Conservation (phyloP, 2,797 vertebrate species). For the Lophotriccus pileatus region DNA sequence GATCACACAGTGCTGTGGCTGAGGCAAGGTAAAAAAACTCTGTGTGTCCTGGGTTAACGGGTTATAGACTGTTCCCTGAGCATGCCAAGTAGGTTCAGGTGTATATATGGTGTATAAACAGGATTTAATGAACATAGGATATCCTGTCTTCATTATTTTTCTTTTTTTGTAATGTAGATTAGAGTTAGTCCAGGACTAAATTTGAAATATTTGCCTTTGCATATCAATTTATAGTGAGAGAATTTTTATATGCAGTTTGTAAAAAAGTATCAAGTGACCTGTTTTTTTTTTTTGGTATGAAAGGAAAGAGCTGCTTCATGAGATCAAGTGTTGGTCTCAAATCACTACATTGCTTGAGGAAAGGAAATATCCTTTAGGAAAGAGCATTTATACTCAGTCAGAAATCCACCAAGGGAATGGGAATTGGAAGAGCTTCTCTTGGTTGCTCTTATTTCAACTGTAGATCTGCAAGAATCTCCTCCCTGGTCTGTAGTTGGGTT, state of each 20-base stretch:
- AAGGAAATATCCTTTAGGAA: background rate
- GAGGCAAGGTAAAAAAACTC: background rate
- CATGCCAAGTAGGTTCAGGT: background rate
- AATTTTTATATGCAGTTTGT: rapidly evolving
- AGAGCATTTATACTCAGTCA: background rate
- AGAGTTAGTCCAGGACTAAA: background rate
- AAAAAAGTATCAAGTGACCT: background rate
- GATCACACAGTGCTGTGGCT: background rate
- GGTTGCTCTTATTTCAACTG: rapidly evolving
- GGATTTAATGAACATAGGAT: background rate
- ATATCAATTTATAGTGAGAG: background rate
- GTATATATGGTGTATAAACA: background rate
- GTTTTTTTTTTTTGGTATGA: background rate
- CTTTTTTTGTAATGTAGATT: background rate
- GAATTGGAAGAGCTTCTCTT: background rate
- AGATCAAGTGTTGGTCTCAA: background rate
- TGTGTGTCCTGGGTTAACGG: background rate
- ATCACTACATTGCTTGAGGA: background rate
- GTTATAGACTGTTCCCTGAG: background rate
- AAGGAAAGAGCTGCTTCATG: background rate
- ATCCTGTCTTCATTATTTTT: background rate
- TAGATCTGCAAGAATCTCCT: background rate
- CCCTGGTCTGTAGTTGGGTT: rapidly evolving
- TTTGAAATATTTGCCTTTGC: background rate
- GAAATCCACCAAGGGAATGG: background rate